phyloP scores from a whole-genome alignment of 2,797 vertebrate genomes.

The Neostethus bicornis region DNA sequence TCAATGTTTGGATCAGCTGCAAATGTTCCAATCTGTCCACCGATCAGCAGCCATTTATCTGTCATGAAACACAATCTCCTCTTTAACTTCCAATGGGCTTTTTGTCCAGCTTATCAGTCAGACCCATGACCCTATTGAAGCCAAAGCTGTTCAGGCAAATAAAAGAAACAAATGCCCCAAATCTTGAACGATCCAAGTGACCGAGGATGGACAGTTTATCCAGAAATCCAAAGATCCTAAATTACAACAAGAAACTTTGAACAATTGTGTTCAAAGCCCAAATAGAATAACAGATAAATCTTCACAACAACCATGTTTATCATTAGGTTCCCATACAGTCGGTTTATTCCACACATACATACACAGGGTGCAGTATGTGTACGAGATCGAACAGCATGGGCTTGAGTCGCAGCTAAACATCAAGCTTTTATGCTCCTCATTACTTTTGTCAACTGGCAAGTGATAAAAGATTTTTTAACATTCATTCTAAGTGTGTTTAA shows the following conservation, averaged over 20 bases:
- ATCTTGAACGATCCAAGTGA: slow-evolving; percentile 70
- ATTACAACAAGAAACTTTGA: slow-evolving; percentile 69
- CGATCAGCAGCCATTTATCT: slow-evolving; percentile 64
- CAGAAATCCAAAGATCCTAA: slow-evolving; percentile 72
- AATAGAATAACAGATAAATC: too few relatives aligned
- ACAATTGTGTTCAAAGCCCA: too few relatives aligned
- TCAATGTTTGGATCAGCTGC: slow-evolving; percentile 61
- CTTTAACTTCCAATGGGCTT: slow-evolving; percentile 36
- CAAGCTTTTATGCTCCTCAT: slow-evolving; percentile 70
- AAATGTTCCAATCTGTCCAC: slow-evolving; percentile 51
- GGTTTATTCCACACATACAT: slow-evolving; percentile 7
- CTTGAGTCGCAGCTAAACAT: slow-evolving; percentile 44
- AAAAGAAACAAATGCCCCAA: slow-evolving; percentile 76
- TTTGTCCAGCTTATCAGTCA: slow-evolving; percentile 57
- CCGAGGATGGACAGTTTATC: slow-evolving; percentile 74
- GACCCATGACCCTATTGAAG: slow-evolving; percentile 51
- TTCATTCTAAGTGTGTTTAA: slow-evolving; percentile 65
- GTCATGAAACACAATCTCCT: slow-evolving; percentile 46
- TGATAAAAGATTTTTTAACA: slow-evolving; percentile 70
- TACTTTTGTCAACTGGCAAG: slow-evolving; percentile 72
- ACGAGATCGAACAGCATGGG: slow-evolving; percentile 39
- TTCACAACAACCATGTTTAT: too few relatives aligned
- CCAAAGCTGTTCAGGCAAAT: slow-evolving; percentile 79
- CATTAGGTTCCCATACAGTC: slow-evolving; percentile 32
- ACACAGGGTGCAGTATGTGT: background rate